Percentiles rank a stretch among this genome's conserved stretches.
Evolutionary conservation across 2,113 vertebrate species (phyloP).

Genomic region (Eubucco bourcierii): DNA sequence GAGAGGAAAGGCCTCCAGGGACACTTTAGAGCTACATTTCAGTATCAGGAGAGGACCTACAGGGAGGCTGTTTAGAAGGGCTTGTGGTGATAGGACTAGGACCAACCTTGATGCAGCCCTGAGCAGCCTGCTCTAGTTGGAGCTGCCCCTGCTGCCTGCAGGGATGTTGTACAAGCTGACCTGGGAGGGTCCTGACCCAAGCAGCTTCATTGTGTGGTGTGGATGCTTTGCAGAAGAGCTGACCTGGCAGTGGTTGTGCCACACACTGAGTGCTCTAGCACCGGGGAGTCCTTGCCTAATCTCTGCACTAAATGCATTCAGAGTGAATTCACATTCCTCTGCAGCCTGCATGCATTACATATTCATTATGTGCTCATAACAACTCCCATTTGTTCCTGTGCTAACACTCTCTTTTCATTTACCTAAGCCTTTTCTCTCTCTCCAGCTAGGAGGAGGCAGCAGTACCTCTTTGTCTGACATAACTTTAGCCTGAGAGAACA

Average conservation of each 20-base stretch:
- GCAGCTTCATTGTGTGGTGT: not conserved
- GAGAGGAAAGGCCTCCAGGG: too few relatives aligned
- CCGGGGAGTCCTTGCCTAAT: not conserved
- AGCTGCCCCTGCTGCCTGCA: too few relatives aligned
- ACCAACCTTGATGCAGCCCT: too few relatives aligned
- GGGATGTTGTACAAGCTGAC: too few relatives aligned
- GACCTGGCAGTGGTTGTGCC: not conserved
- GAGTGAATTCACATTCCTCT: not conserved
- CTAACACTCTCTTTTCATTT: not conserved
- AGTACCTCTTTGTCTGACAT: not conserved
- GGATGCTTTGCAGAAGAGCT: not conserved
- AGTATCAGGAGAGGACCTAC: too few relatives aligned
- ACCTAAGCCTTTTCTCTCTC: not conserved
- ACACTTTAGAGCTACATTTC: too few relatives aligned
- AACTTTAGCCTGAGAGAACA: accelerated
- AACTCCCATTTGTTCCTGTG: not conserved
- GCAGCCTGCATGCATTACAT: too few relatives aligned
- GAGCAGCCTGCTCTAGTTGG: too few relatives aligned
- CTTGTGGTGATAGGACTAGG: too few relatives aligned
- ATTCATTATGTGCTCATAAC: not conserved
- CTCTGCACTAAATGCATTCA: not conserved
- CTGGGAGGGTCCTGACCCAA: too few relatives aligned
- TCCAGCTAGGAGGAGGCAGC: not conserved
- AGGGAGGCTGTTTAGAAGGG: too few relatives aligned
- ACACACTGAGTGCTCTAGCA: not conserved